Conservation (phyloP, 2,797 vertebrate genomes). For the Danio aesculapii region DNA sequence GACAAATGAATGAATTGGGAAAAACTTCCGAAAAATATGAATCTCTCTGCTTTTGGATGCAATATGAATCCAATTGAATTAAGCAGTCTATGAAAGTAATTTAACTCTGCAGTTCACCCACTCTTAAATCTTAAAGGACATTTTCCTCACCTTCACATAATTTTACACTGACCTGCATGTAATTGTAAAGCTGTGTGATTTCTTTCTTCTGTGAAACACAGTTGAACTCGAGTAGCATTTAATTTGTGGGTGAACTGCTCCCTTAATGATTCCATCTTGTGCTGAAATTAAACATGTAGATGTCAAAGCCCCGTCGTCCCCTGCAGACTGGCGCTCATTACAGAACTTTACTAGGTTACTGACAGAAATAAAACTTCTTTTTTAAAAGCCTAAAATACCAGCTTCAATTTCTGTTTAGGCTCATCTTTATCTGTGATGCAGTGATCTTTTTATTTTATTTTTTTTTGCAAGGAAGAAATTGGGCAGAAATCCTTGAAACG, state of each 20-base stretch:
- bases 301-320: not conserved
- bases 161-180: not conserved
- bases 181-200: not conserved
- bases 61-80: not conserved
- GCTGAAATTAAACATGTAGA: constrained; percentile 12
- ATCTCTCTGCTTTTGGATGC: constrained; percentile 7
- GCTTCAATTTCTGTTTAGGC: not conserved
- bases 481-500: not conserved
- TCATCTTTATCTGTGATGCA: constrained; percentile 6
- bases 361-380: constrained; percentile 21
- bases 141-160: not conserved
- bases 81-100: not conserved
- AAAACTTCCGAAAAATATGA: not conserved
- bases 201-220: not conserved
- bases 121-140: not conserved
- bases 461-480: too few relatives aligned
- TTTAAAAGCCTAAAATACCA: not conserved
- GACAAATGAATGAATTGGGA: rapidly evolving
- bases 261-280: not conserved
- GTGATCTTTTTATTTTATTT: not conserved
- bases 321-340: not conserved
- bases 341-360: constrained; percentile 15
- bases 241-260: not conserved
- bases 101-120: not conserved
- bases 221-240: not conserved